phyloP scores from a whole-genome alignment of 2,113 vertebrate species.

The Oryzias celebensis region DNA sequence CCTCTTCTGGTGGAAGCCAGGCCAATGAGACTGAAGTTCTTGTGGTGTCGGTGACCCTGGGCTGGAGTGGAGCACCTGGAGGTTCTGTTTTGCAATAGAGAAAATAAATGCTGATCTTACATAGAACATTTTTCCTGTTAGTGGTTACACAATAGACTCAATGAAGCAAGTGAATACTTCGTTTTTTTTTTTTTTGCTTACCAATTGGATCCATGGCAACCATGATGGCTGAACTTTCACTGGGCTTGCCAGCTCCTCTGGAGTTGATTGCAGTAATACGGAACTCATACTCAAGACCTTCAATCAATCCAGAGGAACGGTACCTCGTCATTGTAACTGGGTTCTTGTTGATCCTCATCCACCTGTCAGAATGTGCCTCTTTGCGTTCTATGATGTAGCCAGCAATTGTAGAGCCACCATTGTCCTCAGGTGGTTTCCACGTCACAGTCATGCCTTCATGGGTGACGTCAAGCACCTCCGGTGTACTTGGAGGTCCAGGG shows the following conservation, averaged over 20 bases:
- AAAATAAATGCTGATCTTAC: too few species aligned
- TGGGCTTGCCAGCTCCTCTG: constrained; percentile 91
- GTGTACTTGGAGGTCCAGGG: constrained; percentile 88
- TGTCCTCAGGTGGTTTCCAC: constrained; percentile 90
- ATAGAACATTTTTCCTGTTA: too few species aligned
- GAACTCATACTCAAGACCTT: constrained; percentile 94
- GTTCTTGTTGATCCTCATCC: constrained; percentile 93
- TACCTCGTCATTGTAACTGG: constrained; percentile 97
- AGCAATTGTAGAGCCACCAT: constrained; percentile 88
- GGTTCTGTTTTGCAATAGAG: constrained; percentile 78
- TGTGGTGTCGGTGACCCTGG: constrained; percentile 93
- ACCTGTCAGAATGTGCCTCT: constrained; percentile 90
- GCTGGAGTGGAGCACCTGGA: constrained; percentile 89
- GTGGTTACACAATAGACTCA: not conserved
- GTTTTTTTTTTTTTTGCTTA: constrained; percentile 64
- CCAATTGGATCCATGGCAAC: constrained; percentile 97
- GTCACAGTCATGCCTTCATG: constrained; percentile 97
- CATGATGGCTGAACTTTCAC: constrained; percentile 84
- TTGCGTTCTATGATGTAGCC: constrained; percentile 97
- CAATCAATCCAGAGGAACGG: constrained; percentile 91
- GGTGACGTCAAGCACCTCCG: constrained; percentile 90
- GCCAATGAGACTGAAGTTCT: constrained; percentile 95
- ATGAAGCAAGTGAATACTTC: not conserved
- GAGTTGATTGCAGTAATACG: constrained; percentile 93
- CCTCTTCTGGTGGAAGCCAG: constrained; percentile 93